A percentile compares a stretch with the other conserved stretches of the same genome.
phyloP scores from a whole-genome alignment of 2,797 vertebrate genomes.

The Coregonus suidteri region DNA sequence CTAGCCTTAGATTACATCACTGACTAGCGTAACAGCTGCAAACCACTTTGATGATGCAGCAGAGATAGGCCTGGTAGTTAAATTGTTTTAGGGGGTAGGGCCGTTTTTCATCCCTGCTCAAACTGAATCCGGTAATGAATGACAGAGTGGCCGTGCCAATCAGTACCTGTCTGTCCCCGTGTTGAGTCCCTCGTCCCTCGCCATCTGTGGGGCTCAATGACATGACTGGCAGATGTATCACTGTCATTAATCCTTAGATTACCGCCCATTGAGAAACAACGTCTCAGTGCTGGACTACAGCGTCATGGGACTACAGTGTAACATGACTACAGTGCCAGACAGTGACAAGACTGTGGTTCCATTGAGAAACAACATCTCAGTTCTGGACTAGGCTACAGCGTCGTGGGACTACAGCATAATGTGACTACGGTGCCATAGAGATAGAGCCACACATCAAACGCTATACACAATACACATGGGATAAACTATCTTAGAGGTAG shows the following conservation, averaged over 20 bases:
- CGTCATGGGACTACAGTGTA: neutral
- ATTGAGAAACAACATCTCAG: neutral
- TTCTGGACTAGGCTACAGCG: no score
- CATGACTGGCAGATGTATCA: constrained; percentile 66
- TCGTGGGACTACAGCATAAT: neutral
- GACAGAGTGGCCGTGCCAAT: constrained; percentile 48
- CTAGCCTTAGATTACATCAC: neutral
- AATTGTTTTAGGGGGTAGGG: neutral
- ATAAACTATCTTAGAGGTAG: constrained; percentile 21
- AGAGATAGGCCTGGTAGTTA: neutral
- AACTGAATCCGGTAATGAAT: constrained; percentile 41
- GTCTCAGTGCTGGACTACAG: neutral
- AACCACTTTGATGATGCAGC: neutral
- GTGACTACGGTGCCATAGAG: neutral
- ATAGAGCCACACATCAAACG: neutral
- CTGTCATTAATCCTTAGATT: constrained; percentile 70
- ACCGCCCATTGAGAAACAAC: constrained; percentile 56
- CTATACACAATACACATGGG: neutral
- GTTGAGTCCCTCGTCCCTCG: constrained; percentile 23
- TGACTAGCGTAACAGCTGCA: neutral
- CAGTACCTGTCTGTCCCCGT: constrained; percentile 7
- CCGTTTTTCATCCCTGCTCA: constrained; percentile 30
- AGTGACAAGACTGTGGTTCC: neutral
- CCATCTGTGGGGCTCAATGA: constrained; percentile 64
- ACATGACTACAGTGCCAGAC: neutral